phyloP scores from a whole-genome alignment of 2,797 vertebrate genomes.

The Echiichthys vipera region DNA sequence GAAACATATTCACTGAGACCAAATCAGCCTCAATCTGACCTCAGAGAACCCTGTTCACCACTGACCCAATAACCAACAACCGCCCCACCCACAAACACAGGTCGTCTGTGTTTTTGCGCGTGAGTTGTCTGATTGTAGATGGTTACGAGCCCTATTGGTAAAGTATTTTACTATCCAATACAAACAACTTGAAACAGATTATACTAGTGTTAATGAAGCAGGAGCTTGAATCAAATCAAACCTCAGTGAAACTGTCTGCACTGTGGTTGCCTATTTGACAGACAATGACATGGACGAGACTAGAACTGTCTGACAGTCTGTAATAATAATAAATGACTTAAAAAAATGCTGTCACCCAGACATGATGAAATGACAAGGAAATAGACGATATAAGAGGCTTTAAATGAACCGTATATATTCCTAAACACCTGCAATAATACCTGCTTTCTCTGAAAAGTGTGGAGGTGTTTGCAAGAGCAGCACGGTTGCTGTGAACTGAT shows the following conservation, averaged over 20 bases:
- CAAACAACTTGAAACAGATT: slow-evolving; percentile 4
- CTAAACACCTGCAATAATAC: slow-evolving; percentile 55
- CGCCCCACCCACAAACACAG: slow-evolving; percentile 53
- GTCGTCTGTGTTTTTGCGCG: slow-evolving; percentile 18
- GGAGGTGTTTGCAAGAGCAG: slow-evolving; percentile 59
- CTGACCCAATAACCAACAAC: slow-evolving; percentile 64
- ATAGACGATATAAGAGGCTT: slow-evolving; percentile 50
- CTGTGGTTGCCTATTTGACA: not conserved
- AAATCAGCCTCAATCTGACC: slow-evolving; percentile 79
- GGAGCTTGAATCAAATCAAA: slow-evolving; percentile 1
- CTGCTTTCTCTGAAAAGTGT: slow-evolving; percentile 41
- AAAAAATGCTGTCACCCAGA: not conserved
- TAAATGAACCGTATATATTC: slow-evolving; percentile 48
- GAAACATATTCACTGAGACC: slow-evolving; percentile 80
- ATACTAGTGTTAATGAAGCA: not conserved
- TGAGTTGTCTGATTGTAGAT: not conserved
- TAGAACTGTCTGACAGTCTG: slow-evolving; percentile 8
- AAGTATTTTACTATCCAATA: not conserved
- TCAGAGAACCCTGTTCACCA: slow-evolving; percentile 58
- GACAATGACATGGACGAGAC: slow-evolving; percentile 5
- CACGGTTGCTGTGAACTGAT: slow-evolving; percentile 52
- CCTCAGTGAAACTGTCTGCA: not conserved
- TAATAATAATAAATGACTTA: no score
- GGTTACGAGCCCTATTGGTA: not conserved
- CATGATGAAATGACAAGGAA: slow-evolving; percentile 40